A percentile compares a stretch with the other conserved stretches of the same genome.
phyloP scores from a whole-genome alignment of 2,888 invertebrate genomes.

The Aethes cnicana region DNA sequence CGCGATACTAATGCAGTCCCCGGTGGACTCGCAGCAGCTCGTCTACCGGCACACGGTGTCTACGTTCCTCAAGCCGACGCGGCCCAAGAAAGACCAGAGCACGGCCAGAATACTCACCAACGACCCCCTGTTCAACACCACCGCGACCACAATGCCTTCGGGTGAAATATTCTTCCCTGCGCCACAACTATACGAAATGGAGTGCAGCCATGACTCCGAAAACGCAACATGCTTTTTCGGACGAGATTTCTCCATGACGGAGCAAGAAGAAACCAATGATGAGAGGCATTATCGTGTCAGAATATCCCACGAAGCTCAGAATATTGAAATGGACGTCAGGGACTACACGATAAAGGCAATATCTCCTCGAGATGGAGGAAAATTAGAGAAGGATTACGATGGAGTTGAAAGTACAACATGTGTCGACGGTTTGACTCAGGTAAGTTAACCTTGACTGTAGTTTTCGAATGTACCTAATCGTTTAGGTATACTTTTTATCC shows the following conservation, averaged over 20 bases:
- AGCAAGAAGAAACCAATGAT: constrained; percentile 49
- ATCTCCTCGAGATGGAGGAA: constrained; percentile 47
- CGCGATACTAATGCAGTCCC: constrained; percentile 75
- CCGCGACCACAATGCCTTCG: constrained; percentile 78
- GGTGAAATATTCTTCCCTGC: constrained; percentile 82
- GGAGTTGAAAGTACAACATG: constrained; percentile 58
- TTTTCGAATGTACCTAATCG: too few species aligned
- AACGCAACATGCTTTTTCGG: constrained; percentile 67
- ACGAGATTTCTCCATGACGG: constrained; percentile 52
- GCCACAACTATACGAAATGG: constrained; percentile 72
- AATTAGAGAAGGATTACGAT: constrained; percentile 52
- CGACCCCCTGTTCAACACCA: constrained; percentile 80
- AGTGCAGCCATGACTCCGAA: constrained; percentile 56
- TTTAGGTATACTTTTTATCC: background rate
- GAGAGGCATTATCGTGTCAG: constrained; percentile 53
- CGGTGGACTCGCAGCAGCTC: constrained; percentile 56
- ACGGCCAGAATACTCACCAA: constrained; percentile 80
- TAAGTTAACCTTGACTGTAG: constrained; percentile 34
- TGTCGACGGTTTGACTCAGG: constrained; percentile 59
- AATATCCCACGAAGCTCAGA: constrained; percentile 58
- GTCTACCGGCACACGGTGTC: constrained; percentile 70
- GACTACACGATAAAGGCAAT: constrained; percentile 64
- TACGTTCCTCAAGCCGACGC: constrained; percentile 49
- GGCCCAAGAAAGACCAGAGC: constrained; percentile 73
- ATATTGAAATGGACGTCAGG: constrained; percentile 49